phyloP scores from a whole-genome alignment of 2,888 invertebrate species.

The Colletes collaris region DNA sequence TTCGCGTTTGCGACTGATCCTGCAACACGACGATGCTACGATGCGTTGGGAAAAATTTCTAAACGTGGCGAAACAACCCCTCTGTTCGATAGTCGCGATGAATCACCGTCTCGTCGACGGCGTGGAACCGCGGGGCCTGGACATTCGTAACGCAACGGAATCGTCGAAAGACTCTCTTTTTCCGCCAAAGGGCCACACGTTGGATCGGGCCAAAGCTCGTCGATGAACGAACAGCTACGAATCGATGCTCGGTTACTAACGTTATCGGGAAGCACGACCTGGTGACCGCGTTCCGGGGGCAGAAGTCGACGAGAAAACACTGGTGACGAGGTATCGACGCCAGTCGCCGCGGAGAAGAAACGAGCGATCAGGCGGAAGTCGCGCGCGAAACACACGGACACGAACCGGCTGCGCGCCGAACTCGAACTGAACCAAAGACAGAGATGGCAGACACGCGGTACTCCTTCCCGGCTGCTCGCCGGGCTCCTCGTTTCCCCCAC shows the following conservation, averaged over 20 bases:
- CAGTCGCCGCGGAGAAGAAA: conserved; percentile 29
- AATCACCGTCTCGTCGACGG: conserved; percentile 25
- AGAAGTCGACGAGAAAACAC: conserved; percentile 24
- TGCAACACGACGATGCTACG: background rate
- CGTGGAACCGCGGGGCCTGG: background rate
- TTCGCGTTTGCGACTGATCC: background rate
- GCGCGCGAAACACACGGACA: conserved; percentile 57
- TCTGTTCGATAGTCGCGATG: background rate
- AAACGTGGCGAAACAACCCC: too few relatives aligned
- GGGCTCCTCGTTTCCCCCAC: conserved; percentile 44
- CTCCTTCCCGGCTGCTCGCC: conserved; percentile 52
- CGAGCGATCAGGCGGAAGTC: conserved; percentile 51
- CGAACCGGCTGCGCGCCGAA: conserved; percentile 78
- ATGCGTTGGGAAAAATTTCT: too few relatives aligned
- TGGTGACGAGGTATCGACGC: conserved; percentile 21
- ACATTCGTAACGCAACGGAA: background rate
- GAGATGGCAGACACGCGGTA: conserved; percentile 71
- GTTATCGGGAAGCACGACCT: conserved; percentile 45
- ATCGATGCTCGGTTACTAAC: conserved; percentile 24
- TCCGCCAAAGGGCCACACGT: conserved; percentile 7
- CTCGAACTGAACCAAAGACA: conserved; percentile 75
- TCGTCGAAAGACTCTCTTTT: background rate
- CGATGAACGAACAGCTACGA: conserved; percentile 11
- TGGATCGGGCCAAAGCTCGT: background rate
- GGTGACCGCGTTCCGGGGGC: conserved; percentile 53